phyloP scores from a whole-genome alignment of 2,797 vertebrate species.

The Sebastes matsubarae region DNA sequence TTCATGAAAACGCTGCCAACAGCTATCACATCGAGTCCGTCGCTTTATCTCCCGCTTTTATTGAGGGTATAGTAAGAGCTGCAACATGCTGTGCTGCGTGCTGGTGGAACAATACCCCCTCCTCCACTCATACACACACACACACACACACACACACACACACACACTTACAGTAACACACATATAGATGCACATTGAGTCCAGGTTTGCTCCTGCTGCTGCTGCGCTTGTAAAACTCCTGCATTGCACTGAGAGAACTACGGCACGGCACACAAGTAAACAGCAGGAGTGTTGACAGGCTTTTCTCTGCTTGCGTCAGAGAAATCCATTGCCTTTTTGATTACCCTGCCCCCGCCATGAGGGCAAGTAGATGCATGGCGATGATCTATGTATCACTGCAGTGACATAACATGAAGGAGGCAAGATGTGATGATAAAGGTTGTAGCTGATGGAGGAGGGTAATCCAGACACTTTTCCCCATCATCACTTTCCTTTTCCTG shows the following conservation, averaged over 20 bases:
- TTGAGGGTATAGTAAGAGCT: background rate
- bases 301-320: conserved; percentile 68
- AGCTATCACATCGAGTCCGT: background rate
- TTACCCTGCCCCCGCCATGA: conserved; percentile 53
- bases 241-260: conserved; percentile 71
- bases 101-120: background rate
- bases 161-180: conserved; percentile 8
- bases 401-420: conserved; percentile 44
- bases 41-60: conserved; percentile 9
- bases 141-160: background rate
- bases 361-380: conserved; percentile 45
- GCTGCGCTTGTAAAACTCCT: conserved; percentile 74
- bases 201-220: conserved; percentile 18
- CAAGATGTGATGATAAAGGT: conserved; percentile 34
- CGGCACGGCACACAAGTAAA: conserved; percentile 18
- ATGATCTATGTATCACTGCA: conserved; percentile 59
- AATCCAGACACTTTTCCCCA: conserved; percentile 39
- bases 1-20: conserved; percentile 26
- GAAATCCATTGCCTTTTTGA: conserved; percentile 55
- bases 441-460: conserved; percentile 30
- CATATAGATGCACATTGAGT: conserved; percentile 21
- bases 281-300: conserved; percentile 52
- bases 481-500: conserved; percentile 40
- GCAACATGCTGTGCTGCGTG: conserved; percentile 21
- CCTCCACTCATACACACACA: background rate